A percentile compares a stretch with the other conserved stretches of the same genome.
These are phyloP conservation scores for Plusia festucae DNA, from an alignment of 2,888 invertebrate genomes.

Conservation along the genomic window DNA sequence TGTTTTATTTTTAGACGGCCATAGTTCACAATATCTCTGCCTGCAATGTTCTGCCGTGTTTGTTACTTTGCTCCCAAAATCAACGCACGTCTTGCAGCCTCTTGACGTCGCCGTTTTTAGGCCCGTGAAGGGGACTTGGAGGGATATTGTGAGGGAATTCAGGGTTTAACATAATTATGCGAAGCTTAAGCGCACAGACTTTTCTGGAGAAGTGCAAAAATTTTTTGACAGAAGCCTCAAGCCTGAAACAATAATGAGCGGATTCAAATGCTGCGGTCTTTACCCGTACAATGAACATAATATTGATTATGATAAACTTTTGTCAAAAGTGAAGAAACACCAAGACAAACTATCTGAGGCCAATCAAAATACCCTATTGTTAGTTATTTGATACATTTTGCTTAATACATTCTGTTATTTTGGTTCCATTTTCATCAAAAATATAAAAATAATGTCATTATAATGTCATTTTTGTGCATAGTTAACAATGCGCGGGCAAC, in stretches of 20 bases:
- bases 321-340: constrained; percentile 23
- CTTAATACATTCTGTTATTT: too few relatives aligned
- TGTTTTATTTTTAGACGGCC: constrained; percentile 33
- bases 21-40: constrained; percentile 34
- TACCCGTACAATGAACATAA: too few relatives aligned
- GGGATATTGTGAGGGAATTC: constrained; percentile 42
- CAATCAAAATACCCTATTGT: constrained; percentile 21
- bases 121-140: constrained; percentile 42
- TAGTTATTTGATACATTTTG: too few relatives aligned
- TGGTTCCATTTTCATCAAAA: too few relatives aligned
- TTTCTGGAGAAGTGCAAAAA: constrained; percentile 46
- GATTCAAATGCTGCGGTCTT: constrained; percentile 30
- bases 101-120: constrained; percentile 50
- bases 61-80: constrained; percentile 36
- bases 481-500: too few relatives aligned
- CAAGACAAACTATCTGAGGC: constrained; percentile 27
- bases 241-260: constrained; percentile 42
- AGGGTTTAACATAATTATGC: constrained; percentile 42
- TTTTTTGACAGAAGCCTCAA: constrained; percentile 45
- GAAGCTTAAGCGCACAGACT: constrained; percentile 48
- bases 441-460: too few relatives aligned
- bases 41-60: constrained; percentile 38
- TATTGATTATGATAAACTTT: constrained; percentile 5
- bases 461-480: too few relatives aligned
- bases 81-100: constrained; percentile 48